These are phyloP conservation scores for Scotopteryx bipunctaria DNA, from an alignment of 2,888 invertebrate genomes.

Conservation along the genomic window DNA sequence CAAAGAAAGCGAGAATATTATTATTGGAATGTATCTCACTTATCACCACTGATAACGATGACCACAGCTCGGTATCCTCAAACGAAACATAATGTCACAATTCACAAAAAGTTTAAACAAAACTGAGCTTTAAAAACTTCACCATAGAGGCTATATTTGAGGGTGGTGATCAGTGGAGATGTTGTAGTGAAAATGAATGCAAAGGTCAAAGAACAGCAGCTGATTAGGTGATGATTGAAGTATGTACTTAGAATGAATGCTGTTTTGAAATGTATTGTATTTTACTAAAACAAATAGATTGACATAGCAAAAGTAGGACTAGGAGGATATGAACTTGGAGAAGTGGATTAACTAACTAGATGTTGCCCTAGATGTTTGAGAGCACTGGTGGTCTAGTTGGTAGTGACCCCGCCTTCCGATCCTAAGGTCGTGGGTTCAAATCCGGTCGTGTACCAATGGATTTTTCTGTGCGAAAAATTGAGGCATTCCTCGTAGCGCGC, in stretches of 20 bases:
- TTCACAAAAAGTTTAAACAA: conserved; percentile 33
- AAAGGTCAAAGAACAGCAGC: conserved; percentile 77
- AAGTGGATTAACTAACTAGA: no score
- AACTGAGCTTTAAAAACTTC: conserved; percentile 37
- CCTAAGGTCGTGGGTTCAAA: no score
- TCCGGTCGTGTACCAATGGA: no score
- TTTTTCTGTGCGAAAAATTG: no score
- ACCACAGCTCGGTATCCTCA: conserved; percentile 54
- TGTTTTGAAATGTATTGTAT: conserved; percentile 43
- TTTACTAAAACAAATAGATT: conserved; percentile 2
- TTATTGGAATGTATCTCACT: conserved; percentile 74
- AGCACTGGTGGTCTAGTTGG: no score
- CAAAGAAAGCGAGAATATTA: conserved; percentile 71
- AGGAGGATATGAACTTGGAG: neutral
- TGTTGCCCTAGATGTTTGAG: no score
- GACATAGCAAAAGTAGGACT: neutral
- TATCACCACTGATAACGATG: conserved; percentile 72
- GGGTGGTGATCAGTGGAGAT: conserved; percentile 30
- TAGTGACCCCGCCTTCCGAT: no score
- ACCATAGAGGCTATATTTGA: conserved; percentile 35
- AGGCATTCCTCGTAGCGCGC: no score
- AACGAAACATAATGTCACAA: conserved; percentile 45
- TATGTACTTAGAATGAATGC: conserved; percentile 56
- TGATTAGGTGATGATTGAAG: conserved; percentile 62
- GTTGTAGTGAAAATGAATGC: conserved; percentile 39